phyloP scores from a whole-genome alignment of 2,888 invertebrate genomes.

The Incurvaria masculella region DNA sequence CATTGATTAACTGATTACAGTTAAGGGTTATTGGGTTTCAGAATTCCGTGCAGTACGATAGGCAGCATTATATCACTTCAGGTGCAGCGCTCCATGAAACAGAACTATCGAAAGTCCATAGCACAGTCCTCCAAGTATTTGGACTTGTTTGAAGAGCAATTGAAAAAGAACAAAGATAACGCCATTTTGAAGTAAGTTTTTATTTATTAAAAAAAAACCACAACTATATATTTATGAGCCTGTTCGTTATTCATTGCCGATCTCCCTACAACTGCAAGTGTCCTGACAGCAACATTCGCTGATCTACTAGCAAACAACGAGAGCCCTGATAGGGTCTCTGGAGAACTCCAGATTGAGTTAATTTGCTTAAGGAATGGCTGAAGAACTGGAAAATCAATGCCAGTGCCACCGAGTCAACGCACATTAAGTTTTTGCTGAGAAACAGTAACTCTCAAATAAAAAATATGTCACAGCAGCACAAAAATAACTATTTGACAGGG shows the following conservation, averaged over 20 bases:
- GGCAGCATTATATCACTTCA: conserved; percentile 68
- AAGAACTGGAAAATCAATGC: too few species aligned
- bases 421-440: too few species aligned
- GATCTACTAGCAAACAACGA: not conserved
- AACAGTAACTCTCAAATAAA: too few species aligned
- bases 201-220: conserved; percentile 3
- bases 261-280: too few species aligned
- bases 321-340: too few species aligned
- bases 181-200: conserved; percentile 59
- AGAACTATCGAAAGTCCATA: conserved; percentile 58
- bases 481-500: too few species aligned
- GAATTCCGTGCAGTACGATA: conserved; percentile 59
- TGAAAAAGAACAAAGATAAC: conserved; percentile 50
- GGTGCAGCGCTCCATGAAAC: conserved; percentile 62
- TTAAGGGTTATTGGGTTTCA: conserved; percentile 25
- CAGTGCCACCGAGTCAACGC: too few species aligned
- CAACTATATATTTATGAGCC: not conserved
- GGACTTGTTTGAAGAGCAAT: conserved; percentile 50
- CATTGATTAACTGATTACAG: conserved; percentile 7
- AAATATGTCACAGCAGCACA: too few species aligned
- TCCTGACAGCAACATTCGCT: too few species aligned
- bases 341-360: not conserved
- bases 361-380: not conserved
- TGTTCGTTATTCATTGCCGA: not conserved
- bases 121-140: conserved; percentile 54